Evolutionary conservation across 2,888 invertebrate species (phyloP).

Genomic region (Drosophila leonis): DNA sequence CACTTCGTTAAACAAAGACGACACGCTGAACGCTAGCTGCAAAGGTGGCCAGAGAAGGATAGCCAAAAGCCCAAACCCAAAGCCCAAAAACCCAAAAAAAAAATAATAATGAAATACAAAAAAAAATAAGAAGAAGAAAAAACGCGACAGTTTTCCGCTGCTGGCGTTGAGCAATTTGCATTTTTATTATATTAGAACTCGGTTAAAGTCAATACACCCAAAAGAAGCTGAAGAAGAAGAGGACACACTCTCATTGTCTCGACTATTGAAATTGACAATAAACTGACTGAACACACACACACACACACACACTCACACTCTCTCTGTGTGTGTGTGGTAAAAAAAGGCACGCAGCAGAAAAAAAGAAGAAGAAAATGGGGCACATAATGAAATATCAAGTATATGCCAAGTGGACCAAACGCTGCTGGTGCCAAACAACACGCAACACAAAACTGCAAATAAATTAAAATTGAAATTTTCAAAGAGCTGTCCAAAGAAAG

Average conservation of each 20-base stretch:
- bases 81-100: background rate
- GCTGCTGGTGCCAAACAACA: constrained; percentile 28
- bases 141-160: constrained; percentile 55
- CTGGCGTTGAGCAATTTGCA: constrained; percentile 75
- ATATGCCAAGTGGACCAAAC: constrained; percentile 58
- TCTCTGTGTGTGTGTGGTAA: constrained; percentile 13
- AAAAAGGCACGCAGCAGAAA: constrained; percentile 33
- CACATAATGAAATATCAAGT: constrained; percentile 61
- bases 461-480: constrained; percentile 57
- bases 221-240: background rate
- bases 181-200: constrained; percentile 81
- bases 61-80: constrained; percentile 3
- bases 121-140: constrained; percentile 11
- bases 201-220: constrained; percentile 74
- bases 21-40: constrained; percentile 14
- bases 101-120: constrained; percentile 1
- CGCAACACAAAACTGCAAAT: constrained; percentile 26
- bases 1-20: constrained; percentile 60
- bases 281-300: constrained; percentile 23
- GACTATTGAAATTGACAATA: constrained; percentile 58
- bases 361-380: constrained; percentile 28
- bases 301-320: background rate
- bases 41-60: background rate
- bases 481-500: constrained; percentile 21
- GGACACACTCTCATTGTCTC: constrained; percentile 50